Percentiles rank a stretch among this genome's conserved stretches.
phyloP scores from a whole-genome alignment of 2,797 vertebrate species.

The Todus mexicanus region DNA sequence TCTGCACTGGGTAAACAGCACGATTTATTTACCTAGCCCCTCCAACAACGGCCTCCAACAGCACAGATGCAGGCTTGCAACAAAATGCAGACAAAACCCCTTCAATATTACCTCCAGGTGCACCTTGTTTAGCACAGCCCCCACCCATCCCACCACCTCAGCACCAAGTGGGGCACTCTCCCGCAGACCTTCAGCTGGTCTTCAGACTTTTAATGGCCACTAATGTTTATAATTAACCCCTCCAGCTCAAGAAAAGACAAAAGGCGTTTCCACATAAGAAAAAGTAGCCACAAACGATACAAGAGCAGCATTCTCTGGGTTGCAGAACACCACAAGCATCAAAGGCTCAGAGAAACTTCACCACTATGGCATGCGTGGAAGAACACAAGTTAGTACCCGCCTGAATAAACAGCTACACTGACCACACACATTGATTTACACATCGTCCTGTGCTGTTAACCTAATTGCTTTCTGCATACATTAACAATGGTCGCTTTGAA shows the following conservation, averaged over 20 bases:
- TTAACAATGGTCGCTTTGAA: not conserved
- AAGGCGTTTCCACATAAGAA: not conserved
- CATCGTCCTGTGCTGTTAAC: not conserved
- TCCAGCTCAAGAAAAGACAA: not conserved
- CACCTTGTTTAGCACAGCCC: not conserved
- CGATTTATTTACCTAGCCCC: not conserved
- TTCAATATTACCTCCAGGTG: not conserved
- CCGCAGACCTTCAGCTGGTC: not conserved
- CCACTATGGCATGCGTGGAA: rapidly evolving
- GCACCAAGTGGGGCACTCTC: not conserved
- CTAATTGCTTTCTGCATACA: not conserved
- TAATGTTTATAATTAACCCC: not conserved
- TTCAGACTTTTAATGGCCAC: not conserved
- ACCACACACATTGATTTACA: not conserved
- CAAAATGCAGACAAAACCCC: not conserved
- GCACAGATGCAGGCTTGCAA: not conserved
- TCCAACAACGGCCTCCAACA: not conserved
- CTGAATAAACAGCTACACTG: not conserved
- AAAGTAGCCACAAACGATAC: not conserved
- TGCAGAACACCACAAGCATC: not conserved
- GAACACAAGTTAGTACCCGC: not conserved
- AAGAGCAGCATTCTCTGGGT: not conserved
- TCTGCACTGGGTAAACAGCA: not conserved
- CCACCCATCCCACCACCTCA: not conserved
- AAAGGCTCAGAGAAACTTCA: not conserved